Percentiles rank a stretch among this genome's conserved stretches.
These are phyloP conservation scores for Temnothorax unifasciatus DNA, from an alignment of 2,888 invertebrate species.

Conservation along the genomic window DNA sequence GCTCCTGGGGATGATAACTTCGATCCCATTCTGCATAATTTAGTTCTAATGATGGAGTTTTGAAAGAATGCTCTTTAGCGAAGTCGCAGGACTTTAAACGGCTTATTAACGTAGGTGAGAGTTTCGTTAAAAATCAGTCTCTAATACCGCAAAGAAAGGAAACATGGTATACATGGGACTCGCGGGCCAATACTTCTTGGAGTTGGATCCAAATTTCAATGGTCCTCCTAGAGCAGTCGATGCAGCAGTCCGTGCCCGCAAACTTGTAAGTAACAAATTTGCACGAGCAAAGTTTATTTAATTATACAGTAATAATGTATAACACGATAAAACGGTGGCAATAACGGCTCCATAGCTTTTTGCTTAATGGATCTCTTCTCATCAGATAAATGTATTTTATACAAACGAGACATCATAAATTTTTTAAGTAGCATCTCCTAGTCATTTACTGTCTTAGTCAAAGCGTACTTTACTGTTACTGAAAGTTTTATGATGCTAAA, in stretches of 20 bases:
- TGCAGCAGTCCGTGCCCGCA: slow-evolving; percentile 74
- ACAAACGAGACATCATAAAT: neutral
- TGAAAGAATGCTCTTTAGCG: neutral
- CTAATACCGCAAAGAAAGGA: slow-evolving; percentile 17
- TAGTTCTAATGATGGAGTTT: slow-evolving; percentile 9
- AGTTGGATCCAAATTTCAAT: slow-evolving; percentile 75
- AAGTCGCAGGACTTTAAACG: neutral
- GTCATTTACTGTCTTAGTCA: neutral
- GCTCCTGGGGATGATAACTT: neutral
- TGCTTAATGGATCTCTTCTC: neutral
- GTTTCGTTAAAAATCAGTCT: slow-evolving; percentile 16
- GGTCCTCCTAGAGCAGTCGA: slow-evolving; percentile 72
- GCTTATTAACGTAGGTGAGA: slow-evolving; percentile 16
- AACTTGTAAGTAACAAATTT: slow-evolving; percentile 74
- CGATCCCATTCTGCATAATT: slow-evolving; percentile 8
- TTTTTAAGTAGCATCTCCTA: neutral
- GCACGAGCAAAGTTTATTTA: neutral
- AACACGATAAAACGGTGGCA: neutral
- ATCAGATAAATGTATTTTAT: slow-evolving; percentile 4
- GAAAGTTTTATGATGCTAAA: slow-evolving; percentile 2
- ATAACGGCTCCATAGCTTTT: neutral
- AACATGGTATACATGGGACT: slow-evolving; percentile 76
- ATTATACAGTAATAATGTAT: neutral
- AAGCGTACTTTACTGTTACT: neutral
- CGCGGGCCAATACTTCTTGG: slow-evolving; percentile 76